A percentile compares a stretch with the other conserved stretches of the same genome.
These are phyloP conservation scores for Actinernus sp. DNA, from an alignment of 92 coral and sea anemone genomes.

Conservation along the genomic window DNA sequence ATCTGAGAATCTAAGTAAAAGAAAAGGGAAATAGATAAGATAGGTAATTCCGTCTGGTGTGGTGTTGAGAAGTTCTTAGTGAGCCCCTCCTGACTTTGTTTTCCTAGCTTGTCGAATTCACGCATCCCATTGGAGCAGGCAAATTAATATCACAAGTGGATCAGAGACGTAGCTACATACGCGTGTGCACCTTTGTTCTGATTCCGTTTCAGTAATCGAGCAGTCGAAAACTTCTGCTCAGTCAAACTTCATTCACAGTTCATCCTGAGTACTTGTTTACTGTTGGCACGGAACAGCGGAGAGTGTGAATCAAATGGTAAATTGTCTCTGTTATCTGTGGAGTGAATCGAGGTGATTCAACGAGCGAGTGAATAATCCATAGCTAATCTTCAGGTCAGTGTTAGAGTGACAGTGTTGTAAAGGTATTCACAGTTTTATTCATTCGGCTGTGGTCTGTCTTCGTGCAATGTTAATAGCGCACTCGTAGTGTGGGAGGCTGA, in stretches of 20 bases:
- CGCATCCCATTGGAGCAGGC: not conserved
- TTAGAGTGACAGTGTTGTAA: slow-evolving; percentile 32
- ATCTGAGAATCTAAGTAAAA: too few relatives aligned
- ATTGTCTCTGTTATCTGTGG: slow-evolving; percentile 11
- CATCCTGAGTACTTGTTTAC: too few relatives aligned
- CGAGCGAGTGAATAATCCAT: slow-evolving; percentile 17
- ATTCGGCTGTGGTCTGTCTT: slow-evolving; percentile 2
- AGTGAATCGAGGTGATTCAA: slow-evolving; percentile 11
- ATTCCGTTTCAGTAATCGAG: too few relatives aligned
- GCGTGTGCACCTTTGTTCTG: too few relatives aligned
- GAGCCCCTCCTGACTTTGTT: slow-evolving; percentile 1
- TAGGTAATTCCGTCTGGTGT: too few relatives aligned
- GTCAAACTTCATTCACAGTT: too few relatives aligned
- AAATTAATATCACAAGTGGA: not conserved
- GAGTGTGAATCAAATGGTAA: too few relatives aligned
- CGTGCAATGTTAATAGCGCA: not conserved
- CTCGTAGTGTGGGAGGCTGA: not conserved
- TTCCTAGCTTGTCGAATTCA: not conserved
- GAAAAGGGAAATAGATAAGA: too few relatives aligned
- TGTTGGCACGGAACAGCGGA: too few relatives aligned
- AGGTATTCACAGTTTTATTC: not conserved
- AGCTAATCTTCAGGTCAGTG: slow-evolving; percentile 25
- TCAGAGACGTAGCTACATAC: too few relatives aligned
- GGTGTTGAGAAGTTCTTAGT: too few relatives aligned
- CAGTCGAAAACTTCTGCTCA: too few relatives aligned